Conservation (phyloP, 2,797 vertebrate genomes). For the Hephaestus fuliginosus region DNA sequence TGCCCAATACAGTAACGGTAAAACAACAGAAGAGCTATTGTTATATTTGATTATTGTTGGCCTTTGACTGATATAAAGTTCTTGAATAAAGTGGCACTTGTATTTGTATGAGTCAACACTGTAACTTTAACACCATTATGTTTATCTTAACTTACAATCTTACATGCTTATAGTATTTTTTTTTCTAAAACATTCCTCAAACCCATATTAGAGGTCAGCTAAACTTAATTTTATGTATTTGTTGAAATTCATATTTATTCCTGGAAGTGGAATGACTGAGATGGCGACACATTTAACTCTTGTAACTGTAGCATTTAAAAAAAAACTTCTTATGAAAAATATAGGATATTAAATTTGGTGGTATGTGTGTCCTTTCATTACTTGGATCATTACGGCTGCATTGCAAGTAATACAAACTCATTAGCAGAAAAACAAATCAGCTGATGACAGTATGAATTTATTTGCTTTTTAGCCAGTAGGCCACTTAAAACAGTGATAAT, state of each 20-base stretch:
- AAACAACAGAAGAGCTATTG: constrained; percentile 7
- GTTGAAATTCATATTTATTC: neutral
- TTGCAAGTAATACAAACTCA: neutral
- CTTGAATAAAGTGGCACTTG: neutral
- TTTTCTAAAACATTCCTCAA: neutral
- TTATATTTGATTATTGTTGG: neutral
- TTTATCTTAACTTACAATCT: neutral
- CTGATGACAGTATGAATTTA: constrained; percentile 19
- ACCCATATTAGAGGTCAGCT: neutral
- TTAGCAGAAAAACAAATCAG: constrained; percentile 22
- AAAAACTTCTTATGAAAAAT: neutral
- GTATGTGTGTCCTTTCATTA: neutral
- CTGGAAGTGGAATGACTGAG: neutral
- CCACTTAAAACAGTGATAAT: constrained; percentile 20
- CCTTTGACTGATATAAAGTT: neutral
- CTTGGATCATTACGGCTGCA: neutral
- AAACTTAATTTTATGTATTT: neutral
- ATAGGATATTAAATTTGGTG: neutral
- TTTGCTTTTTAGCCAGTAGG: neutral
- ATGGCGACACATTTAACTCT: neutral
- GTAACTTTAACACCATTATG: neutral
- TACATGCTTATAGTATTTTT: neutral
- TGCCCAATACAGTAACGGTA: neutral
- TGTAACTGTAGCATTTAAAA: neutral
- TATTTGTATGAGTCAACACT: neutral